These are phyloP conservation scores for Pinna nobilis DNA, from an alignment of 1,140 invertebrate species.

Conservation along the genomic window DNA sequence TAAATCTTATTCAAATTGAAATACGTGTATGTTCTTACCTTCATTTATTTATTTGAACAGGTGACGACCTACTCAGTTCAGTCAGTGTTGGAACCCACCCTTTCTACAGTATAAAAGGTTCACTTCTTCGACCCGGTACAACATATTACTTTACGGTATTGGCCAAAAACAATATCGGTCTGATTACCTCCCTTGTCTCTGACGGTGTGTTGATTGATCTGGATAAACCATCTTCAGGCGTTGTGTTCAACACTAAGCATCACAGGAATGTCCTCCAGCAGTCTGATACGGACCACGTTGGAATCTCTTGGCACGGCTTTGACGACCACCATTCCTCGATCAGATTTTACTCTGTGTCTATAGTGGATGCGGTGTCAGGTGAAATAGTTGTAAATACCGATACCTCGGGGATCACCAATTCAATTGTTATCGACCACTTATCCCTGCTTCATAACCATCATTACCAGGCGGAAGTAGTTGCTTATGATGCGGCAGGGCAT, in stretches of 20 bases:
- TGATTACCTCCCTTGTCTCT: slow-evolving; percentile 25
- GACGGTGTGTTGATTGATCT: slow-evolving; percentile 49
- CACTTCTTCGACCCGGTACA: slow-evolving; percentile 9
- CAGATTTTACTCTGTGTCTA: slow-evolving; percentile 9
- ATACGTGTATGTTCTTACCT: too few relatives aligned
- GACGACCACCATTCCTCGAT: slow-evolving; percentile 49
- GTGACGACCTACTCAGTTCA: too few relatives aligned
- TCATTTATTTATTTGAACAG: too few relatives aligned
- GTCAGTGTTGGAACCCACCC: too few relatives aligned
- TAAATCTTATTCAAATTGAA: too few relatives aligned
- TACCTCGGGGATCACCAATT: background rate
- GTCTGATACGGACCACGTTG: slow-evolving; percentile 7
- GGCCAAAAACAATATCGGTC: slow-evolving; percentile 26
- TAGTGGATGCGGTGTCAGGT: background rate
- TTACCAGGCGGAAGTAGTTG: background rate
- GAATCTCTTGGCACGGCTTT: slow-evolving; percentile 52
- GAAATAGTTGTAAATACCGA: background rate
- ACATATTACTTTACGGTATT: slow-evolving; percentile 36
- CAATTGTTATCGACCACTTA: background rate
- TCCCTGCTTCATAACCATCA: background rate
- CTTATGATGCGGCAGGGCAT: slow-evolving; percentile 5
- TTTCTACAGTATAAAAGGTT: too few relatives aligned
- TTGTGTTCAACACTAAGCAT: slow-evolving; percentile 44
- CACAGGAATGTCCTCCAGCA: slow-evolving; percentile 27
- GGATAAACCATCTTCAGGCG: slow-evolving; percentile 33